Conservation (phyloP, 2,888 invertebrate species). For the Hofmannophila pseudospretella region DNA sequence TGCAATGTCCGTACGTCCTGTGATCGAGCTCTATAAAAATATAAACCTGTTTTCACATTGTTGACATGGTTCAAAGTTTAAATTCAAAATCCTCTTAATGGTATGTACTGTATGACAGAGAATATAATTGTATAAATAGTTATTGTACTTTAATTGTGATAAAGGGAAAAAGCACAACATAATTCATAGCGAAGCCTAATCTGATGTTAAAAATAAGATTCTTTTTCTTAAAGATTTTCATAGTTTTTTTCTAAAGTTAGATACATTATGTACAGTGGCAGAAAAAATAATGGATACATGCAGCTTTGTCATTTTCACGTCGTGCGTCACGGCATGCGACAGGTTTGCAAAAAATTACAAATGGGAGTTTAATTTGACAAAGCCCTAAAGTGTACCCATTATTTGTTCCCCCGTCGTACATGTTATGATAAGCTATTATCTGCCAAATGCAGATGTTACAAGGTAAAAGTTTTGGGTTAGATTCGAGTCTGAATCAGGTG, state of each 20-base stretch:
- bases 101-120: slow-evolving; percentile 63
- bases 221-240: slow-evolving; percentile 48
- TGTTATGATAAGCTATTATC: slow-evolving; percentile 44
- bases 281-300: too few relatives aligned
- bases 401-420: too few relatives aligned
- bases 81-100: slow-evolving; percentile 41
- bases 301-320: too few relatives aligned
- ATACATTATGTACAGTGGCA: too few relatives aligned
- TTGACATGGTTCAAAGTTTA: slow-evolving; percentile 42
- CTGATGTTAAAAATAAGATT: slow-evolving; percentile 58
- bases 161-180: slow-evolving; percentile 73
- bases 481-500: slow-evolving; percentile 53
- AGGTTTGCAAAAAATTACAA: too few relatives aligned
- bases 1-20: too few relatives aligned
- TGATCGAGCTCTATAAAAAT: slow-evolving; percentile 9
- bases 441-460: slow-evolving; percentile 42
- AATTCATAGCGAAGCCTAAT: slow-evolving; percentile 69
- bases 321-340: too few relatives aligned
- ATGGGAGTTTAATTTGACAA: too few relatives aligned
- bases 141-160: slow-evolving; percentile 69
- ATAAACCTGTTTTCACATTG: slow-evolving; percentile 33
- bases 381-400: too few relatives aligned
- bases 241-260: slow-evolving; percentile 54
- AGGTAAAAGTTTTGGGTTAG: slow-evolving; percentile 39
- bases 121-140: slow-evolving; percentile 53